phyloP scores from a whole-genome alignment of 2,113 vertebrate species.

The Miniopterus natalensis region DNA sequence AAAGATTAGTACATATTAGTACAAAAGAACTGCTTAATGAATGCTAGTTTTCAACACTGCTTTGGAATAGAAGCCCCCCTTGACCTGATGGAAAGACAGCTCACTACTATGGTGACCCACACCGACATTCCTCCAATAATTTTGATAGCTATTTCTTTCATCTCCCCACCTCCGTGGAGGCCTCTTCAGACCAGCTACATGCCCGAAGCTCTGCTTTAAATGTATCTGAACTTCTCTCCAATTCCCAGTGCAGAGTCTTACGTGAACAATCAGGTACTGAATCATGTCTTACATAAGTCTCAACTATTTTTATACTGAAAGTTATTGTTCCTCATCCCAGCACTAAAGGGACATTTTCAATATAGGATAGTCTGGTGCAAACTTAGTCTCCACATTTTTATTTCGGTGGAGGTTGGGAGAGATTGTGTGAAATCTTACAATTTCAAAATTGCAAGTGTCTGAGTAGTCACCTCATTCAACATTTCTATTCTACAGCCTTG shows the following conservation, averaged over 20 bases:
- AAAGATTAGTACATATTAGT: too few species aligned
- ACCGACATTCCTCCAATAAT: neutral
- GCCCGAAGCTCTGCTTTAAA: neutral
- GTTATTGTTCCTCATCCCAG: neutral
- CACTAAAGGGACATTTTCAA: neutral
- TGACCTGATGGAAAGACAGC: neutral
- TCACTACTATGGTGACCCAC: neutral
- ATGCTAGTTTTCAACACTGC: neutral
- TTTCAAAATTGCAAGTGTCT: neutral
- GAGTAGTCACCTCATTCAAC: neutral
- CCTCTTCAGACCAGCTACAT: neutral
- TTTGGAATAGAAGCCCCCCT: neutral
- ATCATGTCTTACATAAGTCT: neutral
- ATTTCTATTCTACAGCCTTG: neutral
- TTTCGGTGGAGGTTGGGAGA: neutral
- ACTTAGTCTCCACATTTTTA: neutral
- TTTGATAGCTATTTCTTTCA: neutral
- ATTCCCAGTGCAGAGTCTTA: neutral
- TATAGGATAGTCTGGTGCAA: neutral
- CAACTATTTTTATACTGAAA: neutral
- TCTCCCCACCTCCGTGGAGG: neutral
- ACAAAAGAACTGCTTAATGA: neutral
- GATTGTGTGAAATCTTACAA: neutral
- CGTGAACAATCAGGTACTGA: neutral
- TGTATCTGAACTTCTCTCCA: neutral